Evolutionary conservation across 2,113 vertebrate genomes (phyloP).

Genomic region (Astatotilapia flaviijosephi): DNA sequence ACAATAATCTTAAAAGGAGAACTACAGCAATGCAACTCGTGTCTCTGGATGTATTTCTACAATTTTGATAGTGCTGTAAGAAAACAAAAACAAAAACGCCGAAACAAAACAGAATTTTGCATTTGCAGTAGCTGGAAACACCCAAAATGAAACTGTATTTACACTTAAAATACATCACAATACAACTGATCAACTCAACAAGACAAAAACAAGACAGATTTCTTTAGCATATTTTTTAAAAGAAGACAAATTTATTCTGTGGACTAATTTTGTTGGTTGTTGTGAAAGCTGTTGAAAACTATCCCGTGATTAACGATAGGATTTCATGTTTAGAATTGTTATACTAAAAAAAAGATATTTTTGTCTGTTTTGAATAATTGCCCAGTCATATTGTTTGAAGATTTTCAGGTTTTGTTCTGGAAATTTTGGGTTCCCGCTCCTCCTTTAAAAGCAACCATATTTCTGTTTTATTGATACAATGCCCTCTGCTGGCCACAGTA

Average conservation of each 20-base stretch:
- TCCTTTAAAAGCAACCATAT: neutral
- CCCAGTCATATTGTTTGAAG: neutral
- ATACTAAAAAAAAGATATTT: neutral
- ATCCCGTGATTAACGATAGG: neutral
- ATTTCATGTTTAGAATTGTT: neutral
- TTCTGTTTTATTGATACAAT: neutral
- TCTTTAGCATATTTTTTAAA: neutral
- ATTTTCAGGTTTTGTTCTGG: neutral
- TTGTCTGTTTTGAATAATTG: neutral
- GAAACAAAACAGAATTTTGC: neutral
- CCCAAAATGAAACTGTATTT: neutral
- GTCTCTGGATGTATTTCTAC: neutral
- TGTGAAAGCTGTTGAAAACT: neutral
- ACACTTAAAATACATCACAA: neutral
- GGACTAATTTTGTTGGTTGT: neutral
- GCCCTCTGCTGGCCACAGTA: neutral
- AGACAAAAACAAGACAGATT: neutral
- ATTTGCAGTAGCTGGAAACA: neutral
- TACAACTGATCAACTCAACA: neutral
- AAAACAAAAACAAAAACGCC: accelerated
- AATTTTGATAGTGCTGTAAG: neutral
- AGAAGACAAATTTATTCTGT: neutral
- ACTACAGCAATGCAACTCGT: neutral
- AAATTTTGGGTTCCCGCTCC: neutral
- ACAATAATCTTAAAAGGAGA: neutral